Conservation (phyloP, 2,113 vertebrate genomes). For the Gallinago paraguaiae region DNA sequence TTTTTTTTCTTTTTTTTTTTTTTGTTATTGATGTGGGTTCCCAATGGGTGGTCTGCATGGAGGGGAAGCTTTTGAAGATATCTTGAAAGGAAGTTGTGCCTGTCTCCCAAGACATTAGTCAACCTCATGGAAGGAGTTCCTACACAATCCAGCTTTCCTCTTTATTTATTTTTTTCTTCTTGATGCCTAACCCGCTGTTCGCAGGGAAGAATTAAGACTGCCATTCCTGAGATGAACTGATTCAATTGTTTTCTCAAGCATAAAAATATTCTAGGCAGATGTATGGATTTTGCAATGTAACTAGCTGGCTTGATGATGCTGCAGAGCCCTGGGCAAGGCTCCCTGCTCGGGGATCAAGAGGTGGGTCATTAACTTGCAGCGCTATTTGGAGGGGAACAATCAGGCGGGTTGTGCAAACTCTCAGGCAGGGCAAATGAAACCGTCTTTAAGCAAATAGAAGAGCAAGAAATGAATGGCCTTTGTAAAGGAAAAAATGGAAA, state of each 20-base stretch:
- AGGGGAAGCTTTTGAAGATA: slow-evolving; percentile 37
- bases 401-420: neutral
- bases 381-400: neutral
- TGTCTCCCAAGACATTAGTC: neutral
- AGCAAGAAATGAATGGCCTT: slow-evolving; percentile 63
- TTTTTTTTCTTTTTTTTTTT: neutral
- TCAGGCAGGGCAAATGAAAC: slow-evolving; percentile 2
- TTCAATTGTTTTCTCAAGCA: slow-evolving; percentile 25
- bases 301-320: neutral
- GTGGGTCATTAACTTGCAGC: neutral
- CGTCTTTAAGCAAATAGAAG: slow-evolving; percentile 36
- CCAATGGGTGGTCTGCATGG: neutral
- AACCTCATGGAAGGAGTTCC: neutral
- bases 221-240: slow-evolving; percentile 4
- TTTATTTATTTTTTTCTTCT: neutral
- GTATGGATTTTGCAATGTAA: neutral
- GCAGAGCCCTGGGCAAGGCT: neutral
- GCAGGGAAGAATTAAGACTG: neutral
- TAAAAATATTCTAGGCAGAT: neutral
- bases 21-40: slow-evolving; percentile 8
- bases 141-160: slow-evolving; percentile 11
- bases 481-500: slow-evolving; percentile 63
- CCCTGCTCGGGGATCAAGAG: neutral
- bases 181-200: neutral
- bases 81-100: slow-evolving; percentile 25